A percentile compares a stretch with the other conserved stretches of the same genome.
phyloP scores from a whole-genome alignment of 2,113 vertebrate species.

The Monopterus albus region DNA sequence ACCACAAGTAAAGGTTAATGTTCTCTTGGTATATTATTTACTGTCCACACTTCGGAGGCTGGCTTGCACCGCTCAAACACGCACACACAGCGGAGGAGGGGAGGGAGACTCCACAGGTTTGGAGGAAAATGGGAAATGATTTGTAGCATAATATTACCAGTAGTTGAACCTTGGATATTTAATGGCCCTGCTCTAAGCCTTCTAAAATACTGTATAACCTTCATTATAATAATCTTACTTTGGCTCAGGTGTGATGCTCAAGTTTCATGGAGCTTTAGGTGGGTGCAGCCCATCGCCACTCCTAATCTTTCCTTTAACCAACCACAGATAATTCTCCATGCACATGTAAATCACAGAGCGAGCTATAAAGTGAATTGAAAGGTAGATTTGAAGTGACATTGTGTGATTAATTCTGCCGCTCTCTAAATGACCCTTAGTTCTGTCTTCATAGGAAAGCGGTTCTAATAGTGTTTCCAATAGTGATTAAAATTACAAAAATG shows the following conservation, averaged over 20 bases:
- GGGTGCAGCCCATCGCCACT: constrained; percentile 36
- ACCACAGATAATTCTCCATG: constrained; percentile 67
- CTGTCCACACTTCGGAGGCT: constrained; percentile 61
- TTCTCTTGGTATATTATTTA: constrained; percentile 78
- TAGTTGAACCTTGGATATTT: constrained; percentile 56
- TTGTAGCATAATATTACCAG: constrained; percentile 46
- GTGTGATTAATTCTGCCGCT: constrained; percentile 72
- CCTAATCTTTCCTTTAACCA: constrained; percentile 67
- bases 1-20: constrained; percentile 83
- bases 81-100: constrained; percentile 29
- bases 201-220: constrained; percentile 39
- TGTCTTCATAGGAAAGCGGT: constrained; percentile 70
- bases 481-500: constrained; percentile 77
- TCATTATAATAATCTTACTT: constrained; percentile 66
- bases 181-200: constrained; percentile 25
- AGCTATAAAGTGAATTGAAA: constrained; percentile 74
- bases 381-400: constrained; percentile 76
- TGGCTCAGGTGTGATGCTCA: constrained; percentile 55
- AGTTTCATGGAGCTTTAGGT: constrained; percentile 47
- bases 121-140: constrained; percentile 23
- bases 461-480: constrained; percentile 77
- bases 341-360: constrained; percentile 68
- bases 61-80: not conserved
- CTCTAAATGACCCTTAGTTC: constrained; percentile 71
- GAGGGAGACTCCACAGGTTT: constrained; percentile 45